A percentile compares a stretch with the other conserved stretches of the same genome.
These are phyloP conservation scores for Chaetodon trifascialis DNA, from an alignment of 2,113 vertebrate genomes.

Conservation along the genomic window DNA sequence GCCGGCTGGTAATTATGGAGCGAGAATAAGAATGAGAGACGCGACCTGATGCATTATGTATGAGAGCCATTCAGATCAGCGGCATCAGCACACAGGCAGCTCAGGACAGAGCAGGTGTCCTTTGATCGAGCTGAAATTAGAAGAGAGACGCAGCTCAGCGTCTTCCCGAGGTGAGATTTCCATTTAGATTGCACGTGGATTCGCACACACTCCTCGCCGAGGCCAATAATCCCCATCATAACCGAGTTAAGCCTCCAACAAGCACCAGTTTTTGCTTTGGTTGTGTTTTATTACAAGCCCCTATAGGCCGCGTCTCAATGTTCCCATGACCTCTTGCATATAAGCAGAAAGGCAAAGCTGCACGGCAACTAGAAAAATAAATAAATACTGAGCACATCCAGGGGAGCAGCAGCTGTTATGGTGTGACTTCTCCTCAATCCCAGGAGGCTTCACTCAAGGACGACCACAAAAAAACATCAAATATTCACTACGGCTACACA, in stretches of 20 bases:
- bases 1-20: slow-evolving; percentile 41
- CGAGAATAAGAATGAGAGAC: slow-evolving; percentile 38
- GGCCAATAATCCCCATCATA: background rate
- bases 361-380: background rate
- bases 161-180: slow-evolving; percentile 3
- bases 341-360: background rate
- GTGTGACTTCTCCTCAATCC: slow-evolving; percentile 12
- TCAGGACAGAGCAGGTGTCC: slow-evolving; percentile 34
- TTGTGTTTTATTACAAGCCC: background rate
- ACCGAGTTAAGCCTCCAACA: background rate
- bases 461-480: slow-evolving; percentile 42
- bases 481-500: slow-evolving; percentile 49
- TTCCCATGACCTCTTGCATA: background rate
- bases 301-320: background rate
- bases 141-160: background rate
- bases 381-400: background rate
- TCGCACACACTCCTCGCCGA: background rate
- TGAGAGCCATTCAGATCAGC: slow-evolving; percentile 43
- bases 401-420: slow-evolving; percentile 49
- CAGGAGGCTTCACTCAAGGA: slow-evolving; percentile 35
- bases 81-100: background rate
- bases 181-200: slow-evolving; percentile 39
- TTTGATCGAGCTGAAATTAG: background rate
- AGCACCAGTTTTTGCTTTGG: background rate
- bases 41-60: slow-evolving; percentile 60